These are phyloP conservation scores for Vultur gryphus DNA, from an alignment of 2,797 vertebrate genomes.

Conservation along the genomic window DNA sequence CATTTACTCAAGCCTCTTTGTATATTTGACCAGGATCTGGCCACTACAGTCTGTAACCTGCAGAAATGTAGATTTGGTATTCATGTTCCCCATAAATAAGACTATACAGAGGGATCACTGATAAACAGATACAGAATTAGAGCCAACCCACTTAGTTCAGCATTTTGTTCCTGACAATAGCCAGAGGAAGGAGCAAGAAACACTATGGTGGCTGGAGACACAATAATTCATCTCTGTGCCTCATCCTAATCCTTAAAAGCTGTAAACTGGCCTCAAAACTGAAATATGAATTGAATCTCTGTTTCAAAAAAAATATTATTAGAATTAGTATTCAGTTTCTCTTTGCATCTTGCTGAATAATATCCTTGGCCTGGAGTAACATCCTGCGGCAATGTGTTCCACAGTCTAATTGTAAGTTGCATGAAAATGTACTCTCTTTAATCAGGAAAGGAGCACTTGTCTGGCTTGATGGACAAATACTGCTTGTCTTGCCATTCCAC, in stretches of 20 bases:
- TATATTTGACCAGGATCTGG: background rate
- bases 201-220: background rate
- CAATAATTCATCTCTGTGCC: background rate
- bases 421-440: constrained; percentile 22
- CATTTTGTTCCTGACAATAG: background rate
- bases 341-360: background rate
- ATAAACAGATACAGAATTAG: background rate
- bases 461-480: constrained; percentile 22
- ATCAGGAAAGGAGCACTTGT: constrained; percentile 5
- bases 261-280: background rate
- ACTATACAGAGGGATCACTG: background rate
- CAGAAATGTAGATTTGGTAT: background rate
- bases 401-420: constrained; percentile 32
- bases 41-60: background rate
- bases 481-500: constrained; percentile 10
- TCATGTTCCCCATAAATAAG: background rate
- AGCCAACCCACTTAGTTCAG: background rate
- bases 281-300: background rate
- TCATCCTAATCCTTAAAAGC: background rate
- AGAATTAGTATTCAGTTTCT: constrained; percentile 6
- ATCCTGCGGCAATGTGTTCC: background rate
- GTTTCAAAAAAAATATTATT: constrained; percentile 16
- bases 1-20: background rate
- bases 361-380: background rate
- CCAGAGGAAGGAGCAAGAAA: background rate